Evolutionary conservation across 2,113 vertebrate species (phyloP).

Genomic region (Syrmaticus mikado): DNA sequence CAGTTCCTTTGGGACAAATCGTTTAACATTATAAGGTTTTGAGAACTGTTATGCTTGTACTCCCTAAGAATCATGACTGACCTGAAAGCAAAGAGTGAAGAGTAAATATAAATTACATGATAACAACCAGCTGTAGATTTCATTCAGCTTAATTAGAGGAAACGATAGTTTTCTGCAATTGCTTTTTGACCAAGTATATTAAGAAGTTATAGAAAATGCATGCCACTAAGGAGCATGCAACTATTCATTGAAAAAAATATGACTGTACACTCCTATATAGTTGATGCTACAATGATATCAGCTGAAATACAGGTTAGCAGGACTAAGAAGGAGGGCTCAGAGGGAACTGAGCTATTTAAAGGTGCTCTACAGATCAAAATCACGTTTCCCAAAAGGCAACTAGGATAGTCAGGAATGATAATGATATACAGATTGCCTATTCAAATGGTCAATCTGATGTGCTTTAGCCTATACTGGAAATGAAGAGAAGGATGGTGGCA

Average conservation of each 20-base stretch:
- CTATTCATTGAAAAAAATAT: not conserved
- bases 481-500: fast-evolving
- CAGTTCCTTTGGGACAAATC: not conserved
- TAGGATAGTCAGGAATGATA: not conserved
- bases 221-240: not conserved
- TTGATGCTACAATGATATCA: not conserved
- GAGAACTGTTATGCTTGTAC: not conserved
- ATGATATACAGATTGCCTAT: not conserved
- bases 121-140: not conserved
- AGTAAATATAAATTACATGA: not conserved
- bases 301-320: not conserved
- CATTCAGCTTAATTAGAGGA: not conserved
- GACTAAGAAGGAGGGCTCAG: not conserved
- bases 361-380: not conserved
- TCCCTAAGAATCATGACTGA: not conserved
- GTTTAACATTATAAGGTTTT: not conserved
- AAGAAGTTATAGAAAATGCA: fast-evolving
- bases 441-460: not conserved
- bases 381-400: not conserved
- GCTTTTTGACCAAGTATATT: not conserved
- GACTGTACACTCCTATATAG: not conserved
- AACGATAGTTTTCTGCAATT: not conserved
- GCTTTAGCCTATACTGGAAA: fast-evolving
- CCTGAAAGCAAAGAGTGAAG: not conserved
- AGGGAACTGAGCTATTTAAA: not conserved